Base-by-base conservation (phyloP, 1,140 invertebrate species). In the Conopomorpha cramerella region DNA sequence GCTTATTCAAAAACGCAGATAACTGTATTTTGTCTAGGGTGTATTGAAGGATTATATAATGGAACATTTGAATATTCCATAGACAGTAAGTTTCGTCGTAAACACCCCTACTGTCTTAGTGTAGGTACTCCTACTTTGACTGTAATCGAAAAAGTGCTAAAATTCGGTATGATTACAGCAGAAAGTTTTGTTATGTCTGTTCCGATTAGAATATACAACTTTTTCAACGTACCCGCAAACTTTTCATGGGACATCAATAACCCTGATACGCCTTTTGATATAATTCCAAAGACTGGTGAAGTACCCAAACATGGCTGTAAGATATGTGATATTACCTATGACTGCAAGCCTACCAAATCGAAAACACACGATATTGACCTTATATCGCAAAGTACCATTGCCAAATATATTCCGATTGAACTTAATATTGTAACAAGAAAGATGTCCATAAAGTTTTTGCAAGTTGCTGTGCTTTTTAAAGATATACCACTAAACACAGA, bases 151-250 rank as follows among this genome's bases (percentile, higher is more conserved):
- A 65, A 58, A 39, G 42, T 18, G 36, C 51, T 76, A 33, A 76
- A 72, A 38, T 72, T 76, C 46, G 71, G 71, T 3, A 76, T 76
- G 67, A 55, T 68, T 6, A 67, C 64, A 16, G 55, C 42, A 16
- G 71, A 76, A 48, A 49, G 45, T 39, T 76, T 72, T 46, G 34
- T 68, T 0, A 59, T 57, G 4, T 65, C 66, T 3, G 56, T 64
- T 11, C 66, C 67, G 0, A 26, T 76, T n/a, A 58, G 38, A 49
- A 61, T 76, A 38, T 48, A 50, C 29, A 76, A 76, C 43, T 16
- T 55, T 38, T 76, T 54, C 34, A 76, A 76, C 41, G 35, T 67
- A 34, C 26, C 52, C 26, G 49, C 67, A 15, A 42, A 55, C 25
- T 71, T 63, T 46, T 39, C 51, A 32, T 76, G 65, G 65, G 40